Base-by-base conservation (phyloP, 1,140 invertebrate species). In the Arion vulgaris region DNA sequence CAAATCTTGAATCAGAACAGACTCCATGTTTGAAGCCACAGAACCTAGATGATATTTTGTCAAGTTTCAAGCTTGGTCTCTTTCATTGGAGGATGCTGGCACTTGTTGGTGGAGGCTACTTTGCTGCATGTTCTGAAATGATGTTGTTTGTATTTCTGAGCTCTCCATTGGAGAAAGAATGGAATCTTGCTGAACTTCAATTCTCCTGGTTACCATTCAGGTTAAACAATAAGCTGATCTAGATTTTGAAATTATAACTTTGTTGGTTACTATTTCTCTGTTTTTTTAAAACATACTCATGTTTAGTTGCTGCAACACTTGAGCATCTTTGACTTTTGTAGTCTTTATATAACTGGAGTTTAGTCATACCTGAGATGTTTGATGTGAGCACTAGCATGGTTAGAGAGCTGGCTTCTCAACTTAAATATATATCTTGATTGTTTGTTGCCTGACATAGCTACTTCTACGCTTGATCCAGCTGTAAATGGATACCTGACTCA, bases 131-230 rank as follows among this genome's bases (percentile, higher is more conserved):
- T 84, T 82, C 88, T 39, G 87, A 90, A 74, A 86, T 91, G 82
- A 87, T 91, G 85, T 78, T 89, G 0, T 88, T 89, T 76, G 84
- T 91, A n/a, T 91, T 89, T 81, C 86, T 91, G 19, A 91, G 87
- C 78, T 51, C 80, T 68, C 88, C 88, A 0, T 53, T 88, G 19
- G 89, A 86, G 75, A 83, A 86, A 49, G 85, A 89, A 79, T 91
- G 90, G 90, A 49, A 85, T 57, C 66, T 91, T 17, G 66, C 72
- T 23, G 81, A 89, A 26, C 85, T 86, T 69, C 83, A 85, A 23
- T 91, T 88, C 83, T 86, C 90, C 17, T 85, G 87, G 84, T 68
- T 91, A 41, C 89, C 88, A 19, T 87, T 90, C 36, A 53, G 80
- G 80, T 81, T 32, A 51, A 39, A 5, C n/a, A n/a, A n/a, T n/a